A percentile compares a stretch with the other conserved stretches of the same genome.
phyloP scores from a whole-genome alignment of 2,888 invertebrate genomes.

The Anticlea derivata region DNA sequence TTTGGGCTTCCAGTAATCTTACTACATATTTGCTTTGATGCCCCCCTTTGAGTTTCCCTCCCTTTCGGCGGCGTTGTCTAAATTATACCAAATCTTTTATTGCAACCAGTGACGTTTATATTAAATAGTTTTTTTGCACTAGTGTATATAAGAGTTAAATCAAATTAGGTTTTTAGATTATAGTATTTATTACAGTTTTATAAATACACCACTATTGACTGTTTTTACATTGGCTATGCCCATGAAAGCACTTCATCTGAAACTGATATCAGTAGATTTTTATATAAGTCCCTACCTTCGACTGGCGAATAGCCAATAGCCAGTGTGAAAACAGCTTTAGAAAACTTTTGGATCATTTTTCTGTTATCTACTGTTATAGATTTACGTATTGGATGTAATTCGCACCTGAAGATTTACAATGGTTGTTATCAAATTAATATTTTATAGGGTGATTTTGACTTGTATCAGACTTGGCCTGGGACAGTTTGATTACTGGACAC shows the following conservation, averaged over 20 bases:
- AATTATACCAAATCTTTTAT: conserved; percentile 27
- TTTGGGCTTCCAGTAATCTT: conserved; percentile 81
- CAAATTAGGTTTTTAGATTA: conserved; percentile 62
- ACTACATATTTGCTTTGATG: conserved; percentile 60
- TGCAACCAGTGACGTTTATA: conserved; percentile 60
- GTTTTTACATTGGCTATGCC: conserved; percentile 13
- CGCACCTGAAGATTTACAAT: conserved; percentile 27
- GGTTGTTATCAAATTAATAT: conserved; percentile 29
- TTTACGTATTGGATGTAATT: conserved; percentile 25
- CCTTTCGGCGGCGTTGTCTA: conserved; percentile 25
- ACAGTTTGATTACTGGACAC: conserved; percentile 12
- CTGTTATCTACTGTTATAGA: conserved; percentile 27
- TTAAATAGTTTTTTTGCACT: conserved; percentile 57
- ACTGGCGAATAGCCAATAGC: too few relatives aligned
- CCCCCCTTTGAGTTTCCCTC: conserved; percentile 44
- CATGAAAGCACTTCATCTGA: not conserved
- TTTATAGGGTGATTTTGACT: conserved; percentile 27
- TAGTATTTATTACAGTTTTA: conserved; percentile 67
- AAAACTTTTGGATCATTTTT: conserved; percentile 24
- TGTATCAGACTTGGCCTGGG: conserved; percentile 20
- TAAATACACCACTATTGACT: conserved; percentile 9
- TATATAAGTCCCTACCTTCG: too few relatives aligned
- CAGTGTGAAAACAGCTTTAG: conserved; percentile 12
- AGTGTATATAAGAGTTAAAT: conserved; percentile 58
- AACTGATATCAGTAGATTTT: not conserved